Conservation (phyloP, 2,113 vertebrate genomes). For the Rhinoptilus africanus region DNA sequence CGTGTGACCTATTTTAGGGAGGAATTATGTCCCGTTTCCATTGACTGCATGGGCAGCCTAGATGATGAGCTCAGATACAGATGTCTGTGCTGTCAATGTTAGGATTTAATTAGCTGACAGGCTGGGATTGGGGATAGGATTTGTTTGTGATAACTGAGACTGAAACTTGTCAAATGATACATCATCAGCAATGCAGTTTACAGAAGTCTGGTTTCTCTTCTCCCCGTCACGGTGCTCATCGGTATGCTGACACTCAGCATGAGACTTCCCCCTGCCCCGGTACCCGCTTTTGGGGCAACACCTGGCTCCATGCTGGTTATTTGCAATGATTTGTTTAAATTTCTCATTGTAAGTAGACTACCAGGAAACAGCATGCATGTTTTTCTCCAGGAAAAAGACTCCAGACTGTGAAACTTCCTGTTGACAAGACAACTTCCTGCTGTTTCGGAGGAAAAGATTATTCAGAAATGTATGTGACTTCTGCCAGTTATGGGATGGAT, state of each 20-base stretch:
- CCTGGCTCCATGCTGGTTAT: not conserved
- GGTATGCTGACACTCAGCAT: not conserved
- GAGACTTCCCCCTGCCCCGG: not conserved
- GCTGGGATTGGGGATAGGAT: not conserved
- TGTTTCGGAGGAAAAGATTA: conserved; percentile 92
- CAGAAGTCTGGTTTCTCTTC: not conserved
- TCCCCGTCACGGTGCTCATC: not conserved
- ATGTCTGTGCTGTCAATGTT: not conserved
- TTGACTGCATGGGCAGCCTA: not conserved
- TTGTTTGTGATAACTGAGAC: not conserved
- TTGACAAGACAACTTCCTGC: conserved; percentile 88
- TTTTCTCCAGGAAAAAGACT: conserved; percentile 82
- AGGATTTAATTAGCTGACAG: conserved; percentile 26
- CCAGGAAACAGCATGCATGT: not conserved
- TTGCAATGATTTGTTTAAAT: not conserved
- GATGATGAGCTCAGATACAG: not conserved
- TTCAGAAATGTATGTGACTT: conserved; percentile 91
- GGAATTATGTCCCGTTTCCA: conserved; percentile 26
- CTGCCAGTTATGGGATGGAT: conserved; percentile 78
- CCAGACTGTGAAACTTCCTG: conserved; percentile 85
- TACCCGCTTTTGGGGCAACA: not conserved
- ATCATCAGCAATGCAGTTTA: not conserved
- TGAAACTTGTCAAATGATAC: not conserved
- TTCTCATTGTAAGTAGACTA: not conserved
- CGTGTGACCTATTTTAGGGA: conserved; percentile 17